phyloP scores from a whole-genome alignment of 2,113 vertebrate species.

The Mystacornis crossleyi region DNA sequence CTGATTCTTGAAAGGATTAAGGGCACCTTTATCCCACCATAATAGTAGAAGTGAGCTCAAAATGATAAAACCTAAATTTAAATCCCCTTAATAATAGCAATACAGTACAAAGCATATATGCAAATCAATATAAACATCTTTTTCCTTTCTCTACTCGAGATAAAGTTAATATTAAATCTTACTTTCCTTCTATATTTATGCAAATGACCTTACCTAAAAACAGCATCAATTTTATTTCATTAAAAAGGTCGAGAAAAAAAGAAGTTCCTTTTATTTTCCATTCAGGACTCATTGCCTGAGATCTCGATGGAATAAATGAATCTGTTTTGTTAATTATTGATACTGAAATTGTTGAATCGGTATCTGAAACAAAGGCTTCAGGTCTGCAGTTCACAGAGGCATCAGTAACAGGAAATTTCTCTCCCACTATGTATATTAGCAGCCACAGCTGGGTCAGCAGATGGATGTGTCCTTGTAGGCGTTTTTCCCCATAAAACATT shows the following conservation, averaged over 20 bases:
- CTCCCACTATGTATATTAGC: conserved; percentile 32
- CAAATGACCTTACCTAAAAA: conserved; percentile 36
- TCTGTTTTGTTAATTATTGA: conserved; percentile 40
- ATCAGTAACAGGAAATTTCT: conserved; percentile 28
- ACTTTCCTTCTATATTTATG: conserved; percentile 35
- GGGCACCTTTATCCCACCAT: neutral
- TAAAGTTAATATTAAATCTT: neutral
- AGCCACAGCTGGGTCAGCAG: conserved; percentile 67
- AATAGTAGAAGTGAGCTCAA: neutral
- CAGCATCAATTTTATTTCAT: neutral
- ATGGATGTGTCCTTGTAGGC: conserved; percentile 66
- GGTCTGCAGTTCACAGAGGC: conserved; percentile 24
- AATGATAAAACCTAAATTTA: neutral
- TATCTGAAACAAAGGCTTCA: conserved; percentile 35
- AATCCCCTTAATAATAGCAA: neutral
- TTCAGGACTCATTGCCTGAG: neutral
- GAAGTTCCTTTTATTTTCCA: neutral
- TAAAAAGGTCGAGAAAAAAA: neutral
- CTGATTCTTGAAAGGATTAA: neutral
- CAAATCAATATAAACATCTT: neutral
- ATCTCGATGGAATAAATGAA: neutral
- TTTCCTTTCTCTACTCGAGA: neutral
- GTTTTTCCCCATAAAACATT: conserved; percentile 52
- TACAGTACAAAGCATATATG: neutral
- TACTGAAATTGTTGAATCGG: neutral